Percentiles rank a stretch among this genome's conserved stretches.
These are phyloP conservation scores for Brachionus rubens DNA, from an alignment of 1,140 invertebrate species.

Conservation along the genomic window DNA sequence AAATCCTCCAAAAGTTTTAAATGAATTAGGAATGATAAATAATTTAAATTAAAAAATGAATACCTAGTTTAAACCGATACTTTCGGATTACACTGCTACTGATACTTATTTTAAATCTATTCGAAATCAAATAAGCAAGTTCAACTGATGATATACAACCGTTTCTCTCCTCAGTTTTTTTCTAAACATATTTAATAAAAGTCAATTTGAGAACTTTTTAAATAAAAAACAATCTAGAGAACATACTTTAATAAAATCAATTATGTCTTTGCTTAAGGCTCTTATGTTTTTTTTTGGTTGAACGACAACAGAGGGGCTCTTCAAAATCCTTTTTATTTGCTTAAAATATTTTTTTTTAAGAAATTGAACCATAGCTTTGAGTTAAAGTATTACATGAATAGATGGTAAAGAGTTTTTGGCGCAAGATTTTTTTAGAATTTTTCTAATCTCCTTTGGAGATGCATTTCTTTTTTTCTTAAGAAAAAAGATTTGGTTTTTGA, in stretches of 20 bases:
- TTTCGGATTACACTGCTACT: too few species aligned
- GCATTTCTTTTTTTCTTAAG: not conserved
- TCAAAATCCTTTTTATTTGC: constrained; percentile 4
- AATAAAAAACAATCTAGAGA: too few species aligned
- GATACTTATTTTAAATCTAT: too few species aligned
- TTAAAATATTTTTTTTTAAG: not conserved
- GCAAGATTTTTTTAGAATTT: not conserved
- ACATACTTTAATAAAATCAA: not conserved
- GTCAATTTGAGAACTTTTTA: too few species aligned
- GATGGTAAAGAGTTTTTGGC: constrained; percentile 2
- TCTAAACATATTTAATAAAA: too few species aligned
- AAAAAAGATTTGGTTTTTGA: not conserved
- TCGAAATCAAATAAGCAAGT: too few species aligned
- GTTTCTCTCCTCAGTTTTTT: too few species aligned
- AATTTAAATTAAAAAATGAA: too few species aligned
- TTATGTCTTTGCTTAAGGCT: not conserved
- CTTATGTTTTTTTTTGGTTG: not conserved
- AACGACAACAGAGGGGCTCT: not conserved
- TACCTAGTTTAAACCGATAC: too few species aligned
- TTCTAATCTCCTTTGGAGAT: not conserved
- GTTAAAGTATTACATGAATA: not conserved
- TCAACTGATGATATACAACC: too few species aligned
- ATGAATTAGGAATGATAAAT: too few species aligned
- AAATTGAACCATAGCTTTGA: not conserved
- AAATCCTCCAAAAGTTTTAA: too few species aligned